phyloP scores from a whole-genome alignment of 2,797 vertebrate species.

The Sciurus carolinensis region DNA sequence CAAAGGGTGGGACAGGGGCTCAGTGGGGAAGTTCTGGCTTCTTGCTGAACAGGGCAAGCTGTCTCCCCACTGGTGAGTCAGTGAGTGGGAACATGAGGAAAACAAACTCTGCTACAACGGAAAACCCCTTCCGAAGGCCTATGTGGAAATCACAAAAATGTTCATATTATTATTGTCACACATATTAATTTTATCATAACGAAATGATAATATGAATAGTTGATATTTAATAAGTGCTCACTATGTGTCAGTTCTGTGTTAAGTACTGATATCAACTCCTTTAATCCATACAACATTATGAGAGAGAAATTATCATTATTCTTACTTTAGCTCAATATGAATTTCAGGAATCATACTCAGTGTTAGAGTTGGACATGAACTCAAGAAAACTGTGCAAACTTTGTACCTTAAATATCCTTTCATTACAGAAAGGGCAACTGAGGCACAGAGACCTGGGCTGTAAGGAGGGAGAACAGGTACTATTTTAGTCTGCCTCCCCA shows the following conservation, averaged over 20 bases:
- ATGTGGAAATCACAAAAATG: background rate
- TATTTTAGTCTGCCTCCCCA: background rate
- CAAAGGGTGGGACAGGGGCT: background rate
- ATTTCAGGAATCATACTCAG: background rate
- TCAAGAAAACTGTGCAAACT: background rate
- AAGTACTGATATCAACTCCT: conserved; percentile 1
- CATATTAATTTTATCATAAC: background rate
- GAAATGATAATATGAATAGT: background rate
- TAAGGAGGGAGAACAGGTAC: background rate
- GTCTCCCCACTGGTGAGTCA: background rate
- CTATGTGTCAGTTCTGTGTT: background rate
- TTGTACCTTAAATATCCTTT: background rate
- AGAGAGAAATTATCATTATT: conserved; percentile 43
- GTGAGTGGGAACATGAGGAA: background rate
- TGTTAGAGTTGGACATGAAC: background rate
- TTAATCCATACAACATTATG: background rate
- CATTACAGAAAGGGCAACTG: background rate
- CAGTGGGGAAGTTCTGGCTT: background rate
- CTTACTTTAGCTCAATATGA: background rate
- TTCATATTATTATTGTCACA: background rate
- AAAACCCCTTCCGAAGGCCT: conserved; percentile 39
- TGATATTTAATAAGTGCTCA: background rate
- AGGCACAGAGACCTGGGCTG: background rate
- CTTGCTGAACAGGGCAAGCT: background rate
- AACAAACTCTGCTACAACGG: background rate